These are phyloP conservation scores for Tillus elongatus DNA, from an alignment of 2,888 invertebrate genomes.

Conservation along the genomic window DNA sequence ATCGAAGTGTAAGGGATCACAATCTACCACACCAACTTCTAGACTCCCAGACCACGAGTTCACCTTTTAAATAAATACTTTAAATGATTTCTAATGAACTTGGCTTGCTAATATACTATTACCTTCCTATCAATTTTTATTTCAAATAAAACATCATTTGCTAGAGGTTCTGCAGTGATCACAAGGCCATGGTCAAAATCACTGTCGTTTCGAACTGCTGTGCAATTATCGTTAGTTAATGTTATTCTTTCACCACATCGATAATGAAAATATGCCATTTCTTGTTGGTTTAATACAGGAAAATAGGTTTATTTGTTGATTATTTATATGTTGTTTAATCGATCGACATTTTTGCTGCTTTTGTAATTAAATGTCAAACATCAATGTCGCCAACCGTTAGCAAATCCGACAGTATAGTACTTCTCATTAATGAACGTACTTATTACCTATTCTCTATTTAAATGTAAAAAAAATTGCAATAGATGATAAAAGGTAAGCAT, in stretches of 20 bases:
- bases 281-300: conserved; percentile 5
- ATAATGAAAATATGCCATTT: conserved; percentile 60
- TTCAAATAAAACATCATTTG: conserved; percentile 77
- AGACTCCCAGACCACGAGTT: conserved; percentile 71
- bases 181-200: conserved; percentile 86
- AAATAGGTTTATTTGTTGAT: neutral
- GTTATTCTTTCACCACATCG: conserved; percentile 79
- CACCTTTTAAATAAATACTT: conserved; percentile 46
- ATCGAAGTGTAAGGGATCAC: conserved; percentile 58
- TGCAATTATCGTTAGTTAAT: conserved; percentile 72
- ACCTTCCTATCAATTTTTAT: conserved; percentile 85
- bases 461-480: too few relatives aligned
- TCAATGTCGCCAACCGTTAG: conserved; percentile 10
- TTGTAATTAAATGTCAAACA: conserved; percentile 12
- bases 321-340: conserved; percentile 3
- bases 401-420: too few relatives aligned
- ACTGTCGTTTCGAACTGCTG: conserved; percentile 68
- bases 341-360: conserved; percentile 8
- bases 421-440: too few relatives aligned
- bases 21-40: conserved; percentile 65
- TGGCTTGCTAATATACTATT: too few relatives aligned
- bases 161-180: conserved; percentile 68
- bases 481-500: too few relatives aligned
- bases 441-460: too few relatives aligned
- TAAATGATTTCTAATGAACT: too few relatives aligned